phyloP scores from a whole-genome alignment of 1,140 invertebrate species.

The Diplogasteroides magnus region DNA sequence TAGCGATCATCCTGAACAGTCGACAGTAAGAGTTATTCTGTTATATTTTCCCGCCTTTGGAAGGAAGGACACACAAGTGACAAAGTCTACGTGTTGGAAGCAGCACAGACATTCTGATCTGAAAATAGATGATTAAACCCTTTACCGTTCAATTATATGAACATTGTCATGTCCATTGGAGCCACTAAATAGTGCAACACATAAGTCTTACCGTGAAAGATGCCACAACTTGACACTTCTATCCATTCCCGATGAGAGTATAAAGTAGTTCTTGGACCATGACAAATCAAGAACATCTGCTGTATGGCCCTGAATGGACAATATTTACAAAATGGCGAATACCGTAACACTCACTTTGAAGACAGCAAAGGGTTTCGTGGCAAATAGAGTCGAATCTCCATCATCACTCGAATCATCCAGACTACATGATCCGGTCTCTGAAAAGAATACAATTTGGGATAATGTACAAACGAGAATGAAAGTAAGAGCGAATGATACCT shows the following conservation, averaged over 20 bases:
- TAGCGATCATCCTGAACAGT: conserved; percentile 60
- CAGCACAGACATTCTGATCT: conserved; percentile 88
- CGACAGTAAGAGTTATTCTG: conserved; percentile 31
- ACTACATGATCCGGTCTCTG: neutral
- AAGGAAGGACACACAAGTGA: conserved; percentile 96
- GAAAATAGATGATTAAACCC: neutral
- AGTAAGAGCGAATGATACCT: neutral
- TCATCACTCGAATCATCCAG: neutral
- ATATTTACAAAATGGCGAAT: conserved; percentile 1
- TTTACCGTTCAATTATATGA: neutral
- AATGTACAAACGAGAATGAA: neutral
- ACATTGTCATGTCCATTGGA: no score
- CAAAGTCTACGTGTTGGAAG: conserved; percentile 98
- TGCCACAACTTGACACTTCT: conserved; percentile 96
- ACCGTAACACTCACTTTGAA: conserved; percentile 5
- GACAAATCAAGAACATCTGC: conserved; percentile 91
- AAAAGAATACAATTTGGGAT: neutral
- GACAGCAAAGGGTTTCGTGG: conserved; percentile 79
- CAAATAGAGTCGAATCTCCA: conserved; percentile 62
- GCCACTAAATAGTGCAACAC: no score
- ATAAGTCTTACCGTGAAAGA: conserved; percentile 67
- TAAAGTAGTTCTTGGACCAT: conserved; percentile 97
- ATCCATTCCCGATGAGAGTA: conserved; percentile 94
- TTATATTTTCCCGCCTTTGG: conserved; percentile 67
- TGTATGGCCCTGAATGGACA: conserved; percentile 82